Evolutionary conservation across 2,888 invertebrate species (phyloP), one percentile per base, ranked within the genome.

Genomic region (Rapana venosa): DNA sequence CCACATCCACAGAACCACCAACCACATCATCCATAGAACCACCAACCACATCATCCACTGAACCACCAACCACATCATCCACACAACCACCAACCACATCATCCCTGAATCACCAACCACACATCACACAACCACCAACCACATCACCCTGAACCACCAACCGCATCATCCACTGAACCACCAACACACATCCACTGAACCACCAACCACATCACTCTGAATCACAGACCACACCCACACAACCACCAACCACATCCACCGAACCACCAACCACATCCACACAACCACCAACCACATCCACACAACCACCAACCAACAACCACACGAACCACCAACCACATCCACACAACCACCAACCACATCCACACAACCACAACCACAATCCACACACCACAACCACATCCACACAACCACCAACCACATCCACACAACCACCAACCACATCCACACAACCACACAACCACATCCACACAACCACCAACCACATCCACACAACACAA

Each of bases 51-150:
- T 79, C 77, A 77, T 2, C 79, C 35, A 79, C 85, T 4, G 0
- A 84, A 32, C 32, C 85, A 70, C 0, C 85, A n/a, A 74, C 86
- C 35, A 30, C 89, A 47, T 61, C 89, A 26, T 22, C 74, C n/a
- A 85, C 89, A 26, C 22, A 83, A 26, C 56, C 84, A 26, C 36
- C 89, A 20, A 85, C 89, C 11, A 85, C 84, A 84, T 83, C 89
- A n/a, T 5, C 89, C 5, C 58, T 5, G 2, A 70, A 32, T 22
- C 47, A 85, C 47, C 79, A 32, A 79, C 79, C 35, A 35, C 35
- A 85, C 13, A n/a, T 0, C 89, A 20, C 58, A 20, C 11, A 70
- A 32, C 32, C 47, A 85, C 47, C 79, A 32, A 79, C 79, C 35
- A 35, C 58, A n/a, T 30, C 58, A n/a, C 26, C n/a, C n/a, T 22